Base-by-base conservation (phyloP, 2,113 vertebrate genomes). In the Glareola pratincola region DNA sequence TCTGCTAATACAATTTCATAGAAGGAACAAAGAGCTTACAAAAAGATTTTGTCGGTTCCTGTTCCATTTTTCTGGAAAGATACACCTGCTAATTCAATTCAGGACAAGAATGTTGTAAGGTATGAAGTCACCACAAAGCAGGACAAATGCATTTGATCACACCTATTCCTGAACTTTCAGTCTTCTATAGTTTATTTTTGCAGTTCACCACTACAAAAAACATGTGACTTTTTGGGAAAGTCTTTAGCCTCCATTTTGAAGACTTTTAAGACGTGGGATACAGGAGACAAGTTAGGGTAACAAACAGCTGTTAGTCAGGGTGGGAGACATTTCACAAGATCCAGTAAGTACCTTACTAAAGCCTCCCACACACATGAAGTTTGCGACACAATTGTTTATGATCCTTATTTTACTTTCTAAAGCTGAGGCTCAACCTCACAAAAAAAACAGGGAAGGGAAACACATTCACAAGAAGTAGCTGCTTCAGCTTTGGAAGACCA, bases 291-390 rank as follows among this genome's bases (percentile, higher is more conserved):
- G 51, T 62, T 48, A 69, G 41, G 63, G 14, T 41, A 84, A 48
- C 10, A 43, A 10, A 10, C 39, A 86, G 30, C 47, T 64, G 41
- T 36, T 22, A 37, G 26, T 13, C 16, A 36, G 7, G 5, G 8
- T 5, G 2, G 5, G 7, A 81, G 51, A 21, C 5, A 2, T 41
- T 54, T 47, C 27, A 5, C 9, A 57, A 76, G 27, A 72, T 39
- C 3, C 32, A 59, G 0, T 4, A 77, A 36, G 9, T 54, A 45
- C 15, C 36, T 43, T 72, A 39, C 9, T 71, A 43, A 92, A 54
- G 17, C 11, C 6, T 81, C 19, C 14, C 19, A 36, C 2, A 0
- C 11, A 3, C 0, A 0, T 15, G 16, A 69, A 29, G 12, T 53
- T 76, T 57, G 24, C n/a, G 59, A 63, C 23, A 13, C 5, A 15